Evolutionary conservation across 2,888 invertebrate species (phyloP).

Genomic region (Drosophila niveifrons): DNA sequence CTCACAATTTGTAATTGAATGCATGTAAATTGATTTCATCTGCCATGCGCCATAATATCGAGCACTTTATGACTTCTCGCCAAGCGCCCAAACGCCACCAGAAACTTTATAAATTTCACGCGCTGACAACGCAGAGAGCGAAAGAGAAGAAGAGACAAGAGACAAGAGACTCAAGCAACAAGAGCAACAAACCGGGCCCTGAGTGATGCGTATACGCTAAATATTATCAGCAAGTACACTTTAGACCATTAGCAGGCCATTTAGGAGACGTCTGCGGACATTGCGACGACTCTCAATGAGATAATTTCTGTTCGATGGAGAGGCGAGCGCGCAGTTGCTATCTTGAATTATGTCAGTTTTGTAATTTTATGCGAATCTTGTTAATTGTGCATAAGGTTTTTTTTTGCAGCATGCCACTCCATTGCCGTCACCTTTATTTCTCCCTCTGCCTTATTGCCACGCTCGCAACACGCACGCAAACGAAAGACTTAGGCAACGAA

Average conservation of each 20-base stretch:
- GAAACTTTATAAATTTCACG: constrained; percentile 37
- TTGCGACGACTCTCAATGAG: constrained; percentile 58
- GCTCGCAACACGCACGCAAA: constrained; percentile 48
- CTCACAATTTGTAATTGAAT: constrained; percentile 80
- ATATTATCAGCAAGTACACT: constrained; percentile 82
- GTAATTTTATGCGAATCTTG: constrained; percentile 78
- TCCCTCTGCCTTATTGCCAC: neutral
- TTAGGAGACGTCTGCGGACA: constrained; percentile 54
- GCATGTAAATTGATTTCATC: constrained; percentile 81
- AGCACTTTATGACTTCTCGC: constrained; percentile 54
- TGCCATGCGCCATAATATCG: constrained; percentile 58
- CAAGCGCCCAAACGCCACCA: constrained; percentile 50
- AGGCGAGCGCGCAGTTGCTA: constrained; percentile 60
- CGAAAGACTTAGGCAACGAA: constrained; percentile 74
- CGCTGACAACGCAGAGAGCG: neutral
- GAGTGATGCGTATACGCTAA: constrained; percentile 72
- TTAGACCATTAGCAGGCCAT: constrained; percentile 82
- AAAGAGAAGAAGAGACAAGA: neutral
- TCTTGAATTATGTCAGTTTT: constrained; percentile 84
- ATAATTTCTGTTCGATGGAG: constrained; percentile 58
- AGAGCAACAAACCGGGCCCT: neutral
- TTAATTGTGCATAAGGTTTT: constrained; percentile 72
- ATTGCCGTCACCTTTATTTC: neutral
- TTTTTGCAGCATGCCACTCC: constrained; percentile 15
- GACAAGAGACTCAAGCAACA: neutral